A percentile compares a stretch with the other conserved stretches of the same genome.
Conservation (phyloP, 2,797 vertebrate species). For the Apogon hyalosoma region DNA sequence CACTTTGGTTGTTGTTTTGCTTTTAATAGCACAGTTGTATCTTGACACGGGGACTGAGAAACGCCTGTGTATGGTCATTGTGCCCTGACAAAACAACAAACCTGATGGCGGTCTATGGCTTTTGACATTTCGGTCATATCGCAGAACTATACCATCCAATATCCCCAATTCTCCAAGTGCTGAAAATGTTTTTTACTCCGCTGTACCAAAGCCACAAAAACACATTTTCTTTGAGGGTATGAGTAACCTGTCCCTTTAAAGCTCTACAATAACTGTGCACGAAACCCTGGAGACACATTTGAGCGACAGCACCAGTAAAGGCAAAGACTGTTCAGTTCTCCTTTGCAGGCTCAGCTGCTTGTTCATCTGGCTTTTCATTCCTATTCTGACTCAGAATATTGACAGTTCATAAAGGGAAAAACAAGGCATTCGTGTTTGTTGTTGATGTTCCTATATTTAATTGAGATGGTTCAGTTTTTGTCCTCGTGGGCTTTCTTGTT, state of each 20-base stretch:
- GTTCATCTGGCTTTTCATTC: conserved; percentile 61
- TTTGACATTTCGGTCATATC: too few species aligned
- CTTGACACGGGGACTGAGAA: too few species aligned
- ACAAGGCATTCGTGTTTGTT: conserved; percentile 16
- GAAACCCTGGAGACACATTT: conserved; percentile 65
- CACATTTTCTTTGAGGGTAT: conserved; percentile 57
- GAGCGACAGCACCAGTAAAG: conserved; percentile 63
- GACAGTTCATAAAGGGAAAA: conserved; percentile 55
- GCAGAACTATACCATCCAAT: too few species aligned
- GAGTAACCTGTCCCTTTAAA: conserved; percentile 65
- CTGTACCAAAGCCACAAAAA: conserved; percentile 27
- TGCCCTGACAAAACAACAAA: too few species aligned
- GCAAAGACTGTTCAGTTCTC: conserved; percentile 51
- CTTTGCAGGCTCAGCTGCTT: conserved; percentile 66
- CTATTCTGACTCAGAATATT: conserved; percentile 50
- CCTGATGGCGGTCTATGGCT: too few species aligned
- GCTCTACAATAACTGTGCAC: conserved; percentile 60
- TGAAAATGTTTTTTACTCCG: conserved; percentile 32
- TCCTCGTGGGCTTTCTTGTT: conserved; percentile 9
- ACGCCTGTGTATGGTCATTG: too few species aligned
- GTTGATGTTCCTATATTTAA: conserved; percentile 42
- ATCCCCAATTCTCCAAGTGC: conserved; percentile 12
- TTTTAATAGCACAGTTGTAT: too few species aligned
- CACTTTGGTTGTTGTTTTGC: too few species aligned
- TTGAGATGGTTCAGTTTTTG: conserved; percentile 14